phyloP scores from a whole-genome alignment of 2,888 invertebrate genomes.

The Dendrolimus pini region DNA sequence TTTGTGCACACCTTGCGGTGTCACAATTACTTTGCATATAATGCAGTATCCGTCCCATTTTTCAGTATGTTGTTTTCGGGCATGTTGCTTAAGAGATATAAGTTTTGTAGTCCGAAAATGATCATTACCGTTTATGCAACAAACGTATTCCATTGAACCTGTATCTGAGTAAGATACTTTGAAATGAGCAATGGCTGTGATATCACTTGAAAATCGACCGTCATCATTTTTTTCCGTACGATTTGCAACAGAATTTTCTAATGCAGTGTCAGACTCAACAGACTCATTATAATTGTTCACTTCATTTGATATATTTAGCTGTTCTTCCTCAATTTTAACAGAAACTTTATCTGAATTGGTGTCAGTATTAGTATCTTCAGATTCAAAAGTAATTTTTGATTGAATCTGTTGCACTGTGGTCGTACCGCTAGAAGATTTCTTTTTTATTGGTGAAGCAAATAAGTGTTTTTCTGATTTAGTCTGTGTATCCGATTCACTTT shows the following conservation, averaged over 20 bases:
- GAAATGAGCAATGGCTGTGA: conserved; percentile 48
- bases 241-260: not conserved
- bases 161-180: conserved; percentile 37
- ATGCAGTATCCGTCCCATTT: conserved; percentile 76
- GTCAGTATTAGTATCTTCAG: not conserved
- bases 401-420: conserved; percentile 20
- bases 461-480: not conserved
- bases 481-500: not conserved
- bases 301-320: conserved; percentile 5
- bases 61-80: conserved; percentile 53
- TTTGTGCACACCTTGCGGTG: conserved; percentile 44
- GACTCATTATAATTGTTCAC: conserved; percentile 14
- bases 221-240: conserved; percentile 5
- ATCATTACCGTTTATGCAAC: conserved; percentile 51
- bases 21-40: conserved; percentile 65
- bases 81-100: conserved; percentile 64
- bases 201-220: conserved; percentile 17
- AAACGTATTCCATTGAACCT: conserved; percentile 55
- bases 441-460: conserved; percentile 1
- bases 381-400: conserved; percentile 54
- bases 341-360: conserved; percentile 5
- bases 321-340: conserved; percentile 19
- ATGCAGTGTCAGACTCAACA: conserved; percentile 10
- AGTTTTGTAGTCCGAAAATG: conserved; percentile 57
- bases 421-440: conserved; percentile 9